Evolutionary conservation across 2,888 invertebrate genomes (phyloP), one percentile per base, ranked within the genome.

Genomic region (Drosophila gaucha): DNA sequence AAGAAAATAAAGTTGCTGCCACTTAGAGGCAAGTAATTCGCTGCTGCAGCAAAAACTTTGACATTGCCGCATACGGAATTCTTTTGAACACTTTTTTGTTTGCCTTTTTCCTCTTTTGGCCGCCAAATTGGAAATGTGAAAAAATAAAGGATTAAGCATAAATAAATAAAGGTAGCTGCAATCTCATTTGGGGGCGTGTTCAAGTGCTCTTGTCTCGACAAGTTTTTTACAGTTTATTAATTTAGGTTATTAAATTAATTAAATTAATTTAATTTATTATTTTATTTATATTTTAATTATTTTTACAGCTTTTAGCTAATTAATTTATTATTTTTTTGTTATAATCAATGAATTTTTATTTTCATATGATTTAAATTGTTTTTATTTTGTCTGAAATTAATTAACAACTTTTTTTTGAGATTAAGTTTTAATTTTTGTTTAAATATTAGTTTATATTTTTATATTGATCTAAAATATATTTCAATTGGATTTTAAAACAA

Each of bases 191-290:
- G 6, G 31, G 31, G 10, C 30, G 22, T 31, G 46, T 9, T 12
- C 38, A 6, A 12, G 12, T 20, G 20, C 10, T 16, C 9, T 3
- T 8, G 67, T 64, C 56, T 62, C 59, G 52, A 56, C 52, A 51
- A 68, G 70, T 70, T 59, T 67, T 57, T 83, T 56, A 73, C 77
- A 83, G 67, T 59, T 73, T 73, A 80, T 83, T 65, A 73, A 83
- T 80, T 28, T n/a, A n/a, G n/a, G n/a, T n/a, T n/a, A n/a, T n/a
- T n/a, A n/a, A n/a, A n/a, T n/a, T n/a, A n/a, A 22, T 22, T 22
- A 22, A 3, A 3, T 5, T 22, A 5, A 22, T 80, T 86, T 58
- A 52, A 67, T 63, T 65, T 57, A 64, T 49, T 60, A 22, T 22
- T 22, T 3, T 3, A 22, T 22, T 22, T 22, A 3, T 22, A 22